Evolutionary conservation across 2,888 invertebrate genomes (phyloP).

Genomic region (Nemapogon koenigi): DNA sequence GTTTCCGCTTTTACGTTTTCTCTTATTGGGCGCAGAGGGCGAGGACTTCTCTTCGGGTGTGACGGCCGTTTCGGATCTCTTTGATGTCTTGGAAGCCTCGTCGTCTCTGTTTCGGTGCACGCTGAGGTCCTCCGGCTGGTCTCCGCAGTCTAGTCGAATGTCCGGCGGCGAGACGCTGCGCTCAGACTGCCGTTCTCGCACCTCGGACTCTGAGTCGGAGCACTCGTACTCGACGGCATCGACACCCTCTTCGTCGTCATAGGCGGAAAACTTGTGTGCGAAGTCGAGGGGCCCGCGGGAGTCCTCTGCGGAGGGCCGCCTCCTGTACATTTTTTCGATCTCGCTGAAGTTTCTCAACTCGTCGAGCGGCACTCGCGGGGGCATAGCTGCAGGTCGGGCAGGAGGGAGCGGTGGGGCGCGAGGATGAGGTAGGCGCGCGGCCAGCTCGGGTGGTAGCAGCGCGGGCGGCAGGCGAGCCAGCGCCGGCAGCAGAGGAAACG

Average conservation of each 20-base stretch:
- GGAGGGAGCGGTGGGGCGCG: slow-evolving; percentile 33
- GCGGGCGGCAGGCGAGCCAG: slow-evolving; percentile 76
- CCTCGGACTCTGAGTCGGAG: slow-evolving; percentile 36
- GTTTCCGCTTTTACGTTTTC: slow-evolving; percentile 84
- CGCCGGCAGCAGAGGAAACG: slow-evolving; percentile 76
- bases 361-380: slow-evolving; percentile 57
- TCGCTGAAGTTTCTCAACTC: slow-evolving; percentile 59
- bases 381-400: slow-evolving; percentile 55
- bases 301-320: slow-evolving; percentile 35
- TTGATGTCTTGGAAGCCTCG: slow-evolving; percentile 51
- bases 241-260: slow-evolving; percentile 38
- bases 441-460: slow-evolving; percentile 68
- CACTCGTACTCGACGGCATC: slow-evolving; percentile 39
- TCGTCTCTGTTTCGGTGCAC: slow-evolving; percentile 71
- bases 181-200: slow-evolving; percentile 30
- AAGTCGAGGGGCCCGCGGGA: slow-evolving; percentile 36
- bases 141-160: slow-evolving; percentile 42
- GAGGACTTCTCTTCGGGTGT: slow-evolving; percentile 51
- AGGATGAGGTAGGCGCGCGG: slow-evolving; percentile 43
- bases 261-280: slow-evolving; percentile 10
- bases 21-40: slow-evolving; percentile 65
- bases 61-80: slow-evolving; percentile 41
- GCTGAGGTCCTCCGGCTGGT: slow-evolving; percentile 74
- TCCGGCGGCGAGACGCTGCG: slow-evolving; percentile 29
- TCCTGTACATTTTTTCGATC: slow-evolving; percentile 61